phyloP scores from a whole-genome alignment of 2,888 invertebrate species.

The Mesopsocus fuscifrons region DNA sequence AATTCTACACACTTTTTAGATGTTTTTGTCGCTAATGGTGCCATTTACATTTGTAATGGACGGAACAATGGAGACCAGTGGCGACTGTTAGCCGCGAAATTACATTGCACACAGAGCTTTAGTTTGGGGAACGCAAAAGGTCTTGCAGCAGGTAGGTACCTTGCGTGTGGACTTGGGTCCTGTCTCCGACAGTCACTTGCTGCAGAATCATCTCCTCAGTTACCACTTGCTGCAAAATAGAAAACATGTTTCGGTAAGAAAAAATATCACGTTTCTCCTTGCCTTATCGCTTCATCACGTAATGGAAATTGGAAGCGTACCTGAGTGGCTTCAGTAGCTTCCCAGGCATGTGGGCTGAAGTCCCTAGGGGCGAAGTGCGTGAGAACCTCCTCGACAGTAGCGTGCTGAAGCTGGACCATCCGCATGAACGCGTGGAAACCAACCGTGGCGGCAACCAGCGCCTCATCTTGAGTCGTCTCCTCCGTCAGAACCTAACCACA shows the following conservation, averaged over 20 bases:
- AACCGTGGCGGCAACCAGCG: conserved; percentile 54
- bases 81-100: too few relatives aligned
- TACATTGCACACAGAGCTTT: too few relatives aligned
- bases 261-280: too few relatives aligned
- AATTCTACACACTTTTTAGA: too few relatives aligned
- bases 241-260: conserved; percentile 1
- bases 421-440: conserved; percentile 72
- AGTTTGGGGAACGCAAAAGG: too few relatives aligned
- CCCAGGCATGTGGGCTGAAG: conserved; percentile 65
- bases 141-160: conserved; percentile 14
- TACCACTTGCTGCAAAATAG: conserved; percentile 12
- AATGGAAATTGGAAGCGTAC: too few relatives aligned
- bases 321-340: conserved; percentile 46
- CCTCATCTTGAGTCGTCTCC: conserved; percentile 59
- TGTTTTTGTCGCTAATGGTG: too few relatives aligned
- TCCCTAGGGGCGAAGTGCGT: conserved; percentile 67
- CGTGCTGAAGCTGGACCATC: conserved; percentile 63
- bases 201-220: conserved; percentile 15
- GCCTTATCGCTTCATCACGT: too few relatives aligned
- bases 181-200: conserved; percentile 14
- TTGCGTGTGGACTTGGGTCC: conserved; percentile 15
- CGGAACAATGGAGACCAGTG: too few relatives aligned
- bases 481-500: conserved; percentile 66
- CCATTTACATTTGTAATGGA: too few relatives aligned
- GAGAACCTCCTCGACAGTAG: conserved; percentile 67